Evolutionary conservation across 1,140 invertebrate species (phyloP).

Genomic region (Zaprionus ghesquierei): DNA sequence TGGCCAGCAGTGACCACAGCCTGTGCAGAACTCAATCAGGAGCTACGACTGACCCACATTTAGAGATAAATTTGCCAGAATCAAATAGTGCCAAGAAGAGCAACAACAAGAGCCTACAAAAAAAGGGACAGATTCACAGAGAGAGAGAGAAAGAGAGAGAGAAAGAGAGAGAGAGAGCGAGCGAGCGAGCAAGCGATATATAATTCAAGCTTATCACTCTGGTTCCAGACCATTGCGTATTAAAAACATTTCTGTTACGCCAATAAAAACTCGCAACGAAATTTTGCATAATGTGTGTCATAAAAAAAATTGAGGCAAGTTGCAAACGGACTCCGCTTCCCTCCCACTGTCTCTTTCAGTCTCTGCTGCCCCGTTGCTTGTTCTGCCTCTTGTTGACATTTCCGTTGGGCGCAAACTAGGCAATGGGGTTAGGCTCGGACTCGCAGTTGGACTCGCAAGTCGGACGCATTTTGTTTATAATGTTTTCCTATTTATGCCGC

Average conservation of each 20-base stretch:
- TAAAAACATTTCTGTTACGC: conserved; percentile 81
- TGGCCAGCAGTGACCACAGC: conserved; percentile 15
- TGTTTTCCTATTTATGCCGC: conserved; percentile 56
- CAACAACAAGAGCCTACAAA: conserved; percentile 32
- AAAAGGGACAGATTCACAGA: conserved; percentile 34
- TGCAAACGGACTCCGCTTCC: conserved; percentile 3
- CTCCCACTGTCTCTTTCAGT: neutral
- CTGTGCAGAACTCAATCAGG: conserved; percentile 64
- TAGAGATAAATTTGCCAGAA: conserved; percentile 59
- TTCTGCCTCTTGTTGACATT: conserved; percentile 65
- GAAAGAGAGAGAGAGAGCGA: conserved; percentile 5
- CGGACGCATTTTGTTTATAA: conserved; percentile 60
- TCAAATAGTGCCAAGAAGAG: conserved; percentile 56
- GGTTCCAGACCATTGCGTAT: conserved; percentile 80
- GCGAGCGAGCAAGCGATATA: conserved; percentile 25
- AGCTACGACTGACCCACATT: conserved; percentile 66
- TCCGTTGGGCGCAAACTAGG: conserved; percentile 62
- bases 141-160: conserved; percentile 17
- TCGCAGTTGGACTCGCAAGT: conserved; percentile 17
- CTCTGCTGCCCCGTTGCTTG: neutral
- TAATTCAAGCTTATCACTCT: conserved; percentile 74
- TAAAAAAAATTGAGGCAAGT: conserved; percentile 48
- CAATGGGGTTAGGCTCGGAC: conserved; percentile 61
- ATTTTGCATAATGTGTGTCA: conserved; percentile 72
- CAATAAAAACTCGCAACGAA: conserved; percentile 73